Evolutionary conservation across 2,888 invertebrate genomes (phyloP).

Genomic region (Philonicus albiceps): DNA sequence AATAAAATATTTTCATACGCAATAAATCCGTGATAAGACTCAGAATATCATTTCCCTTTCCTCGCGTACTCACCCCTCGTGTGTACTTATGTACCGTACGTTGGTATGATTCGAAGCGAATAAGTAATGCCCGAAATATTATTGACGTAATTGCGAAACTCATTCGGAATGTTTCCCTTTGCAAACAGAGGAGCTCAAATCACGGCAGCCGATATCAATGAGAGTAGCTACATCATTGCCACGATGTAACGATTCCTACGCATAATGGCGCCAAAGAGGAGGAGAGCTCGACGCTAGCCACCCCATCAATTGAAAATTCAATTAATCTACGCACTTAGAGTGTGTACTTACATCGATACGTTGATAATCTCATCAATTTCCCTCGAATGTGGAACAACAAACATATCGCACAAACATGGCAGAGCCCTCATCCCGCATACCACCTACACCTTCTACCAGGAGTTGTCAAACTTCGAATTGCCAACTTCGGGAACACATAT

Average conservation of each 20-base stretch:
- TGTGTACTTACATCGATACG: slow-evolving; percentile 41
- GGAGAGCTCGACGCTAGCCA: not conserved
- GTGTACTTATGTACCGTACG: not conserved
- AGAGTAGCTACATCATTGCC: slow-evolving; percentile 9
- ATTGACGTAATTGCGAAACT: slow-evolving; percentile 33
- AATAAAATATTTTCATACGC: not conserved
- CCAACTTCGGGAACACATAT: slow-evolving; percentile 10
- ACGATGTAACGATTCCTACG: not conserved
- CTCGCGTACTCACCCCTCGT: not conserved
- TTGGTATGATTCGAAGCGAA: not conserved
- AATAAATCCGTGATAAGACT: not conserved
- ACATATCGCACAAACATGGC: slow-evolving; percentile 19
- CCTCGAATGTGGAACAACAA: slow-evolving; percentile 36
- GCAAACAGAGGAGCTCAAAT: slow-evolving; percentile 32
- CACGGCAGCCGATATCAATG: slow-evolving; percentile 28
- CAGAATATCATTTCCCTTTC: not conserved
- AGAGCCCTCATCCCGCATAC: not conserved
- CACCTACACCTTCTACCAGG: not conserved
- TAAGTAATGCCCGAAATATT: slow-evolving; percentile 3
- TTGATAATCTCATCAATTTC: slow-evolving; percentile 42
- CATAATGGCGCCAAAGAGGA: not conserved
- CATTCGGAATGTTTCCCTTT: slow-evolving; percentile 25
- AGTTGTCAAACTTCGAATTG: slow-evolving; percentile 25
- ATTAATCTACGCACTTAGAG: slow-evolving; percentile 41
- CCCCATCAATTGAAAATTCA: slow-evolving; percentile 40